Conservation (phyloP, 1,140 invertebrate species). For the Rhopalosiphum maidis region DNA sequence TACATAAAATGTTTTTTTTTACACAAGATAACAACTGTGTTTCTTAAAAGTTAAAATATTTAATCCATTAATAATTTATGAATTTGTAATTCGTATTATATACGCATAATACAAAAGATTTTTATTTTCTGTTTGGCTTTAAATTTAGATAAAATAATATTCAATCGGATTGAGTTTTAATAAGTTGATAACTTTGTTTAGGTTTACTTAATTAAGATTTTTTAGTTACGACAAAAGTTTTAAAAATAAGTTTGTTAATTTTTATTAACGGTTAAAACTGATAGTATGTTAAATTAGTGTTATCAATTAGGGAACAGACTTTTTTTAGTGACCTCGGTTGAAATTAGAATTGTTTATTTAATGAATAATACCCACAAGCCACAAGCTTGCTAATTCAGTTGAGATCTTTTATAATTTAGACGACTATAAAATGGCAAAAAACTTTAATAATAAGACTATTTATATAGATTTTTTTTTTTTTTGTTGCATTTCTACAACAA, state of each 20-base stretch:
- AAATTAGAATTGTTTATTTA: neutral
- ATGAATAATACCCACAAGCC: neutral
- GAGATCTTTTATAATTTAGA: neutral
- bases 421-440: neutral
- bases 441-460: neutral
- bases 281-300: neutral
- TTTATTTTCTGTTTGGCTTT: neutral
- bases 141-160: neutral
- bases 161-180: neutral
- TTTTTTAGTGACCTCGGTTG: neutral
- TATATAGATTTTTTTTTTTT: neutral
- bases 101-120: neutral
- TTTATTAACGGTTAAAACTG: neutral
- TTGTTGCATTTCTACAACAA: neutral
- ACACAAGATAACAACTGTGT: neutral
- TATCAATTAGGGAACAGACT: neutral
- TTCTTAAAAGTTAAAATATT: neutral
- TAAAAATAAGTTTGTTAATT: neutral
- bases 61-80: neutral
- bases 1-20: neutral
- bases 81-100: neutral
- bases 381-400: neutral
- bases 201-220: neutral
- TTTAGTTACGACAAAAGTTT: neutral
- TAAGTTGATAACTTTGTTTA: neutral